phyloP scores from a whole-genome alignment of 1,140 invertebrate species.

The Macrosteles quadrilineatus region DNA sequence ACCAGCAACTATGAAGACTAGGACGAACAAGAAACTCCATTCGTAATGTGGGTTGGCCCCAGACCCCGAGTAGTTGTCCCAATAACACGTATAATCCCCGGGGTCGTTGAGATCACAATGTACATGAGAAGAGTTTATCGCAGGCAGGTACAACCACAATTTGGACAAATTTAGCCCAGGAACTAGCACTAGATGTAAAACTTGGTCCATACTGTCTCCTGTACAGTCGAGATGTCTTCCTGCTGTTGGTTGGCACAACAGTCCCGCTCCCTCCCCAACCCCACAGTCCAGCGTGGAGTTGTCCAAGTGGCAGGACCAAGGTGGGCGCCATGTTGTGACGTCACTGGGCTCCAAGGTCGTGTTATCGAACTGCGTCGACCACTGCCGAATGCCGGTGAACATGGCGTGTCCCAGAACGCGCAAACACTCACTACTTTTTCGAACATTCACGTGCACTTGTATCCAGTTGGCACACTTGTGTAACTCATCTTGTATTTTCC shows the following conservation, averaged over 20 bases:
- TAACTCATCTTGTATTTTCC: no score
- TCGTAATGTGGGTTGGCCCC: slow-evolving; percentile 49
- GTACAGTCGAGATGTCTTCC: background rate
- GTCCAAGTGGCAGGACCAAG: background rate
- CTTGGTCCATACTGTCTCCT: background rate
- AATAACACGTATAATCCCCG: background rate
- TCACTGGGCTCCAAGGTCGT: background rate
- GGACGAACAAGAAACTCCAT: slow-evolving; percentile 76
- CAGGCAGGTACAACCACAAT: background rate
- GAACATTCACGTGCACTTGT: no score
- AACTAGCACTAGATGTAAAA: background rate
- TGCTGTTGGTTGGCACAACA: background rate
- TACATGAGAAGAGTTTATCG: background rate
- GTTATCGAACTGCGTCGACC: background rate
- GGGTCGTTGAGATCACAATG: background rate
- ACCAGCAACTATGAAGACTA: slow-evolving; percentile 82
- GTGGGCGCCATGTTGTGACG: background rate
- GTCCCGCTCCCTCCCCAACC: background rate
- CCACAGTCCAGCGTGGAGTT: background rate
- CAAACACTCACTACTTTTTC: background rate
- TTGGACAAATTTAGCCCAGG: background rate
- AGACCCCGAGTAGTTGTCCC: background rate
- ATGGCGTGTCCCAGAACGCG: background rate
- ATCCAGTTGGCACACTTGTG: no score
- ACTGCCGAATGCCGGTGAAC: slow-evolving; percentile 7